A percentile compares a stretch with the other conserved stretches of the same genome.
Conservation (phyloP, 2,888 invertebrate species). For the Amphipyra berbera region DNA sequence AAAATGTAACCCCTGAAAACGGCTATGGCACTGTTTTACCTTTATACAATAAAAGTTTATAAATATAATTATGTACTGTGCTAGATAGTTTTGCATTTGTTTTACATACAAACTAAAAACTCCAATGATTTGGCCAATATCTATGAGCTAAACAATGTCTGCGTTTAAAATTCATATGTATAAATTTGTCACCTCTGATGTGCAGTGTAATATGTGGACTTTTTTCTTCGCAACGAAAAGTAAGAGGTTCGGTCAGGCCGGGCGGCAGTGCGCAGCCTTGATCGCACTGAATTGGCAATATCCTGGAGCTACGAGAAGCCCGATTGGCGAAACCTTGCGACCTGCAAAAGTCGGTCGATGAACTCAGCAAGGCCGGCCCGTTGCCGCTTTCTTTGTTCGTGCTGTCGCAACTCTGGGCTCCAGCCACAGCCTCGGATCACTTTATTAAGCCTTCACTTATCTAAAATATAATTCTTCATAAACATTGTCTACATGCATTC, state of each 20-base stretch:
- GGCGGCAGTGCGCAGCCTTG: slow-evolving; percentile 83
- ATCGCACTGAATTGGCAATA: slow-evolving; percentile 88
- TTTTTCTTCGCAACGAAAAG: slow-evolving; percentile 81
- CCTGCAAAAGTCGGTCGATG: slow-evolving; percentile 89
- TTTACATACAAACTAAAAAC: background rate
- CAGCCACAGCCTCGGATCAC: slow-evolving; percentile 82
- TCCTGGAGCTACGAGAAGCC: slow-evolving; percentile 88
- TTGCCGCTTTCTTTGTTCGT: slow-evolving; percentile 88
- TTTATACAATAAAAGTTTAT: too few species aligned
- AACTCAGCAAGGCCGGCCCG: slow-evolving; percentile 87
- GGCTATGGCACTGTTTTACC: too few species aligned
- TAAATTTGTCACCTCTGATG: slow-evolving; percentile 44
- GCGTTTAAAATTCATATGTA: slow-evolving; percentile 3
- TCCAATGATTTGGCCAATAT: too few species aligned
- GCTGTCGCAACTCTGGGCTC: slow-evolving; percentile 82
- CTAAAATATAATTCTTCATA: slow-evolving; percentile 75
- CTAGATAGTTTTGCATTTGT: too few species aligned
- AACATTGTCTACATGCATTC: slow-evolving; percentile 57
- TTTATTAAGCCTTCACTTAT: slow-evolving; percentile 86
- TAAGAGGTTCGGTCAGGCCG: slow-evolving; percentile 78
- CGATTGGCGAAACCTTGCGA: slow-evolving; percentile 90
- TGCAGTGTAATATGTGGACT: slow-evolving; percentile 61
- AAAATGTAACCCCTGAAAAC: too few species aligned
- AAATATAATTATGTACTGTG: too few species aligned
- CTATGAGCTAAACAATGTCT: slow-evolving; percentile 3